Conservation (phyloP, 2,113 vertebrate genomes). For the Paradisaea rubra region DNA sequence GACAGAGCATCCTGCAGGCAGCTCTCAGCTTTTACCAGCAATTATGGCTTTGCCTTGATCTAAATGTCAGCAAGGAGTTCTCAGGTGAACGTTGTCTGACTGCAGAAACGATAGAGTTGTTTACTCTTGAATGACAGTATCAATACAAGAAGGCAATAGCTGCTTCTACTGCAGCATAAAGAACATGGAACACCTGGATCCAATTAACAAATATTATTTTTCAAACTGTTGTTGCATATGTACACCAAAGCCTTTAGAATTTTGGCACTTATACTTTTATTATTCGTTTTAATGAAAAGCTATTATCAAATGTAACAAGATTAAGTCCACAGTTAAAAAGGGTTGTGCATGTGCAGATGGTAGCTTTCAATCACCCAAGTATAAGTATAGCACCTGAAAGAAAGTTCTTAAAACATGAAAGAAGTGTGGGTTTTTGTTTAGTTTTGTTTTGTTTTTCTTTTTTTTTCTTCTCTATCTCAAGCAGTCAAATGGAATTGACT, state of each 20-base stretch:
- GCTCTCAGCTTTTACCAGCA: fast-evolving
- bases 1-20: not conserved
- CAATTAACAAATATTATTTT: not conserved
- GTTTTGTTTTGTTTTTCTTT: not conserved
- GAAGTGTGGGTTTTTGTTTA: not conserved
- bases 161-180: not conserved
- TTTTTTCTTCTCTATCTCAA: not conserved
- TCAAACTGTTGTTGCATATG: not conserved
- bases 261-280: not conserved
- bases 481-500: not conserved
- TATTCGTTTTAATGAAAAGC: not conserved
- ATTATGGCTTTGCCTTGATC: not conserved
- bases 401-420: not conserved
- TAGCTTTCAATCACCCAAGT: not conserved
- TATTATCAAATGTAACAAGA: not conserved
- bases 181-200: not conserved
- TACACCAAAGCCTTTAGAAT: not conserved
- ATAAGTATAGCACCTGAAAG: not conserved
- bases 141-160: not conserved
- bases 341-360: not conserved
- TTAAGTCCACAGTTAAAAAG: not conserved
- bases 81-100: not conserved
- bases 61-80: not conserved
- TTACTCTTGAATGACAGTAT: not conserved
- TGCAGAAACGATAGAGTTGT: not conserved